Conservation (phyloP, 2,113 vertebrate genomes). For the Rhinopomastus cyanomelas region DNA sequence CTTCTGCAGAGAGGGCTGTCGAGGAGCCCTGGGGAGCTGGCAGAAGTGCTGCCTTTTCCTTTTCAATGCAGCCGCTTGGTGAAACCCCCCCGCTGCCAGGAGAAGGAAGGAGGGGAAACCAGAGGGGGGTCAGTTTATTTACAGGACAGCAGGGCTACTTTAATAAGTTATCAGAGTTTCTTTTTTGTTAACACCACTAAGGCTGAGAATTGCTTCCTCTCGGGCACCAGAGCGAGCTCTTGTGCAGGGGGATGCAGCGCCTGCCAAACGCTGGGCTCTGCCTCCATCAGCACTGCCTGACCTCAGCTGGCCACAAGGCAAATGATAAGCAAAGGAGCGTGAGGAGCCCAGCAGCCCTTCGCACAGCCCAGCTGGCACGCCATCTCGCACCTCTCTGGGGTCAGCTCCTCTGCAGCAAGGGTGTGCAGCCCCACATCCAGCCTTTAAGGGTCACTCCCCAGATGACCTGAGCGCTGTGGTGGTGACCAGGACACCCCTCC, state of each 20-base stretch:
- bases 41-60: neutral
- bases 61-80: neutral
- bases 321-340: neutral
- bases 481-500: neutral
- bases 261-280: neutral
- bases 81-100: neutral
- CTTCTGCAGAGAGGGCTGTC: neutral
- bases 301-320: neutral
- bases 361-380: neutral
- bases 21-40: neutral
- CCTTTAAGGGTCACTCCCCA: fast-evolving
- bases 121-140: slow-evolving; percentile 44
- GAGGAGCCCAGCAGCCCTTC: neutral
- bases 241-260: neutral
- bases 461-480: fast-evolving
- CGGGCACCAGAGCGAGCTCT: neutral
- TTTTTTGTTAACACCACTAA: neutral
- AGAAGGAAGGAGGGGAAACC: neutral
- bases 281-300: neutral
- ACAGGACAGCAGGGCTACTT: neutral
- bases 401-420: neutral
- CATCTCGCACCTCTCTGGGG: too few species aligned
- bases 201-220: slow-evolving; percentile 34
- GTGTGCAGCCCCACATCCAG: neutral
- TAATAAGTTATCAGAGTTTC: neutral